Base-by-base conservation (phyloP, 2,797 vertebrate species). In the Graptemys geographica region DNA sequence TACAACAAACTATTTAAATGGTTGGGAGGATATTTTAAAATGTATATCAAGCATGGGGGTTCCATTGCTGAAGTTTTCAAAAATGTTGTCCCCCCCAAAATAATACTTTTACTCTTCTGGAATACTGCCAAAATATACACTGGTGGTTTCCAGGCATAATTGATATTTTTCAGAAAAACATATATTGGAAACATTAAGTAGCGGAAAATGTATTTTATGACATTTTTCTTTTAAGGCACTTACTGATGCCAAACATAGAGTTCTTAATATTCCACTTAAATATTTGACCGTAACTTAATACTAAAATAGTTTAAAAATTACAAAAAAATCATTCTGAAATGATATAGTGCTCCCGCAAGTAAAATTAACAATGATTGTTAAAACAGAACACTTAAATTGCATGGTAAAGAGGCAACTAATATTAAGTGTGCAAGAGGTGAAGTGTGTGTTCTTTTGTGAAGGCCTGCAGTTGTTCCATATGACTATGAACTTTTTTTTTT, bases 331-430 rank as follows among this genome's bases (percentile, higher is more conserved):
- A 31, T 69, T 69, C 62, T n/a, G 62, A 69, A 69, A n/a, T 69
- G 5, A 62, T 93, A 76, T 37, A 74, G 79, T 84, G 18, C 10
- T 85, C 2, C 86, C 11, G 28, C 47, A 53, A 91, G 80, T 51
- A 91, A 79, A 57, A 90, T 27, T 86, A 90, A 86, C 85, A 93
- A 87, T 88, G 83, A 79, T 80, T 96, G 56, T 72, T 95, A 53
- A 47, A 94, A 33, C 16, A 95, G 80, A 93, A 92, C 85, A 80
- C 62, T 84, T 56, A 92, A 95, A 80, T 83, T 72, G 1, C 51
- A 23, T 87, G 62, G 27, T 33, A 82, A 87, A 83, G 52, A 81
- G 47, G 69, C 25, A 31, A 41, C 31, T 87, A 53, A n/a, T 69
- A 86, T 33, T 91, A 51, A 74, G 87, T 95, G 33, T 83, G 69